phyloP scores from a whole-genome alignment of 2,888 invertebrate species.

The Himalopsyche japonica region DNA sequence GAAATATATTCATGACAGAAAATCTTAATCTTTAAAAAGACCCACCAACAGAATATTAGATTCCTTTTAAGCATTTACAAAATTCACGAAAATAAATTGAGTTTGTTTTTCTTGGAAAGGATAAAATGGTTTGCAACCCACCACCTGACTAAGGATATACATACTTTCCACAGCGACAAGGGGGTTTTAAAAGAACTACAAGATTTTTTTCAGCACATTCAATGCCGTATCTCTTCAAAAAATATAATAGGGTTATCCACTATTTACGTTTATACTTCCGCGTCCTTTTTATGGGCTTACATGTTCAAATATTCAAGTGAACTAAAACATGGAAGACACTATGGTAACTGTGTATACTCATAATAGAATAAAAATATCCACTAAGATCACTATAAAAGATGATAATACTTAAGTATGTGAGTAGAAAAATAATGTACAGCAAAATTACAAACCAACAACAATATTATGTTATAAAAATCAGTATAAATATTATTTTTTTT shows the following conservation, averaged over 20 bases:
- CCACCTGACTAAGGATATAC: not conserved
- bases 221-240: not conserved
- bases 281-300: not conserved
- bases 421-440: no score
- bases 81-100: not conserved
- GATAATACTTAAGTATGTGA: no score
- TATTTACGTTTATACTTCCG: not conserved
- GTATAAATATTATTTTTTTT: no score
- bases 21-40: no score
- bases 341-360: not conserved
- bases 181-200: not conserved
- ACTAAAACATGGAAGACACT: not conserved
- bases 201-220: not conserved
- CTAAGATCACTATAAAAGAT: no score
- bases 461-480: no score
- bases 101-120: not conserved
- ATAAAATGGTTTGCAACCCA: not conserved
- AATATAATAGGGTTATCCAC: not conserved
- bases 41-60: no score
- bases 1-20: no score
- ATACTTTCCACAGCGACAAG: not conserved
- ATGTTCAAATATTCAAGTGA: not conserved
- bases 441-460: no score
- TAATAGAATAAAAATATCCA: not conserved
- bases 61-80: no score